Percentiles rank a stretch among this genome's conserved stretches.
These are phyloP conservation scores for Vicugna pacos DNA, from an alignment of 2,113 vertebrate species.

Conservation along the genomic window DNA sequence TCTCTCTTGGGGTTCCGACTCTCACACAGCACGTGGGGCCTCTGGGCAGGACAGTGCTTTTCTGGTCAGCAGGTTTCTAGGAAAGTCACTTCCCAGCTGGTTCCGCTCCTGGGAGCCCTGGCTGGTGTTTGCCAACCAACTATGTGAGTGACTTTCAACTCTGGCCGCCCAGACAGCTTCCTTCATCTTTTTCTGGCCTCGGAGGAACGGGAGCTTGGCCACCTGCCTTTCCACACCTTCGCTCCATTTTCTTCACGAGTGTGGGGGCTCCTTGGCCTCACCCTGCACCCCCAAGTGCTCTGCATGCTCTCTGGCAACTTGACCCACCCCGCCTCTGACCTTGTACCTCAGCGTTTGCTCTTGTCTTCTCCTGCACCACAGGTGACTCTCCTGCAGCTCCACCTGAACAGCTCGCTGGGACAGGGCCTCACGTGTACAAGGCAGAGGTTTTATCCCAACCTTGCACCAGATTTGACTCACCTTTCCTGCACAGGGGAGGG, in stretches of 20 bases:
- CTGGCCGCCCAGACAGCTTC: too few species aligned
- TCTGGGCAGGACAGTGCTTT: not conserved
- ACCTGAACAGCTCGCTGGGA: not conserved
- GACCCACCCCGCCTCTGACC: not conserved
- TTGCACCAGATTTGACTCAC: not conserved
- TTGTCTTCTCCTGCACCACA: not conserved
- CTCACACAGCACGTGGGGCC: not conserved
- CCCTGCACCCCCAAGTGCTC: too few species aligned
- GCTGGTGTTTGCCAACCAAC: not conserved
- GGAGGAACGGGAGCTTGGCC: not conserved
- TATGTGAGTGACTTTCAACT: not conserved
- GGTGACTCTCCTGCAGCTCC: not conserved
- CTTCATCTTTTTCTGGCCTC: not conserved
- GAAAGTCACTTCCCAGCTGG: not conserved
- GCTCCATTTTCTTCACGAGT: not conserved
- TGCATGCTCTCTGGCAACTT: not conserved
- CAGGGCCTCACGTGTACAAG: not conserved
- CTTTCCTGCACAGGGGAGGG: not conserved
- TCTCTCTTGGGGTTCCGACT: not conserved
- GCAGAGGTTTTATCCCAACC: not conserved
- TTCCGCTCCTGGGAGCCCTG: not conserved
- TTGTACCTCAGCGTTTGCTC: not conserved
- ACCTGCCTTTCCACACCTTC: not conserved
- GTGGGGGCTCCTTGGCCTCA: not conserved
- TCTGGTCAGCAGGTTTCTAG: not conserved